A percentile compares a stretch with the other conserved stretches of the same genome.
These are phyloP conservation scores for Spisula subtruncata DNA, from an alignment of 2,888 invertebrate species.

Conservation along the genomic window DNA sequence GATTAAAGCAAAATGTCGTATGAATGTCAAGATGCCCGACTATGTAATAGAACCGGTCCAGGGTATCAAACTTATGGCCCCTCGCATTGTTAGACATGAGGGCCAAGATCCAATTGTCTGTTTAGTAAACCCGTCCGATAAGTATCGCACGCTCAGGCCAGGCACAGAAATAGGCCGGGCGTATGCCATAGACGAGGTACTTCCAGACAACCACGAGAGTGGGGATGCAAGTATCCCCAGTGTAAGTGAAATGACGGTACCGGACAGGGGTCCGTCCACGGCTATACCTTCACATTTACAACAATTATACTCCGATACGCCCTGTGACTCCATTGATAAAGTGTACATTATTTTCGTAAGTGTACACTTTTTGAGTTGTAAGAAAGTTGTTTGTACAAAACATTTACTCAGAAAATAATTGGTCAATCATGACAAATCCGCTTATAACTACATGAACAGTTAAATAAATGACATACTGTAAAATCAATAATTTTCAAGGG, in stretches of 20 bases:
- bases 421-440: no score
- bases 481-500: no score
- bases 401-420: no score
- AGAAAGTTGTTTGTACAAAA: no score
- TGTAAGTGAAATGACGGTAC: neutral
- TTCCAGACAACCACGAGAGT: neutral
- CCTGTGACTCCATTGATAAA: no score
- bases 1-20: constrained; percentile 10
- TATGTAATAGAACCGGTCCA: constrained; percentile 49
- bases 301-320: no score
- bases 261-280: neutral
- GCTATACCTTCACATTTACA: neutral
- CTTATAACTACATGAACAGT: no score
- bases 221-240: neutral
- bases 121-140: constrained; percentile 42
- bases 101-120: constrained; percentile 24
- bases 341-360: no score
- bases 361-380: no score
- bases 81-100: neutral
- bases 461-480: no score
- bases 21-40: neutral
- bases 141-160: neutral
- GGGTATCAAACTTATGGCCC: neutral
- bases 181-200: neutral
- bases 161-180: neutral